These are phyloP conservation scores for Alligator mississippiensis DNA, from an alignment of 2,113 vertebrate species.

Conservation along the genomic window DNA sequence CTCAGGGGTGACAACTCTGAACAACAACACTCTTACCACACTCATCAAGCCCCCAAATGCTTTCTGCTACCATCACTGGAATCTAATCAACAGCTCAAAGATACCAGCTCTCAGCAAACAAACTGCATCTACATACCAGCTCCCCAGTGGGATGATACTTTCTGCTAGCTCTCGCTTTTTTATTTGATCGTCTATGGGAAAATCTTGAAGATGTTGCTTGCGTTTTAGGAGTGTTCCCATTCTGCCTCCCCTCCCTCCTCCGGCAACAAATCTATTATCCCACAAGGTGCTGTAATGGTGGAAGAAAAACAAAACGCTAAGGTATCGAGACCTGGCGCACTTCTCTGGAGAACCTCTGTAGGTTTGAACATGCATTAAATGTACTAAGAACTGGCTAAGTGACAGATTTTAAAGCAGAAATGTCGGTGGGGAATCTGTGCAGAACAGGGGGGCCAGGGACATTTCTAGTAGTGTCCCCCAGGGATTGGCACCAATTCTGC, in stretches of 20 bases:
- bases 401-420: no score
- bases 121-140: background rate
- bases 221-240: background rate
- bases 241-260: background rate
- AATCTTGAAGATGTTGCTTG: background rate
- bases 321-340: background rate
- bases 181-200: background rate
- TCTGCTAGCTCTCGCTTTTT: background rate
- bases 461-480: no score
- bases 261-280: background rate
- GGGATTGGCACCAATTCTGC: no score
- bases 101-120: background rate
- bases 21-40: background rate
- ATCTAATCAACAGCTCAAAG: background rate
- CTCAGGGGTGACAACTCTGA: background rate
- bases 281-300: background rate
- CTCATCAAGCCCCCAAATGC: background rate
- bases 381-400: no score
- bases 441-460: no score
- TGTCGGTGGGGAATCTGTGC: no score
- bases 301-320: background rate
- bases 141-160: background rate
- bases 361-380: no score
- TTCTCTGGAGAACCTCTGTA: background rate
- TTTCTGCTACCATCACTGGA: background rate